Base-by-base conservation (phyloP, 2,888 invertebrate genomes). In the Ophion ventricosus region DNA sequence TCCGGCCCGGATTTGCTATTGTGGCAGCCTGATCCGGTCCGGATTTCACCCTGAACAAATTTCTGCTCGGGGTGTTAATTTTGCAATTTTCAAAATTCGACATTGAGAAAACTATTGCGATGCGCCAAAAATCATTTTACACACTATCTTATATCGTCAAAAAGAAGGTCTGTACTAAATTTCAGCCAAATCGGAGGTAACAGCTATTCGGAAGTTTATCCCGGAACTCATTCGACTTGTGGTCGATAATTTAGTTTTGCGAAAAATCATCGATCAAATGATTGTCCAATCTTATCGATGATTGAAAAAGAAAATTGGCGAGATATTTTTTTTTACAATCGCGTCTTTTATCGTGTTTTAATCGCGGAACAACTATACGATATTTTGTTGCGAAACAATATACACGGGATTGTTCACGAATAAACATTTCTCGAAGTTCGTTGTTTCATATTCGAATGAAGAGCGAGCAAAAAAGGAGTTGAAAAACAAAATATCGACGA, bases 371-470 rank as follows among this genome's bases (percentile, higher is more conserved):
- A 26, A 7, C 63, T n/a, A n/a, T n/a, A 54, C 63, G 56, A 4
- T 29, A 70, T 40, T 3, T 35, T 59, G 35, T 29, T 35, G 35
- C 1, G 4, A 3, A 35, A 11, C 0, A 29, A 63, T 63, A 29
- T 54, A 25, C 8, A 2, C 35, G 56, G 35, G 20, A 17, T 49
- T 49, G 17, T 2, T 17, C 23, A 70, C 2, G 7, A 17, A 69
- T 61, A 1, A 70, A 72, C 69, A 70, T 78, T 78, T 35, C 25
- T 25, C 14, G 61, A 70, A 29, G 20, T 29, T n/a, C 63, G 17
- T 26, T 35, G 57, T 5, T 14, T 35, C 17, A 64, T 20, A 17
- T 70, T 29, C 17, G 25, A 61, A n/a, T n/a, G 0, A 20, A 79
- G 54, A 64, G 35, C 3, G 20, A 1, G 10, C 4, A 4, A 14